These are phyloP conservation scores for Nycticryphes semicollaris DNA, from an alignment of 2,113 vertebrate species.

Conservation along the genomic window DNA sequence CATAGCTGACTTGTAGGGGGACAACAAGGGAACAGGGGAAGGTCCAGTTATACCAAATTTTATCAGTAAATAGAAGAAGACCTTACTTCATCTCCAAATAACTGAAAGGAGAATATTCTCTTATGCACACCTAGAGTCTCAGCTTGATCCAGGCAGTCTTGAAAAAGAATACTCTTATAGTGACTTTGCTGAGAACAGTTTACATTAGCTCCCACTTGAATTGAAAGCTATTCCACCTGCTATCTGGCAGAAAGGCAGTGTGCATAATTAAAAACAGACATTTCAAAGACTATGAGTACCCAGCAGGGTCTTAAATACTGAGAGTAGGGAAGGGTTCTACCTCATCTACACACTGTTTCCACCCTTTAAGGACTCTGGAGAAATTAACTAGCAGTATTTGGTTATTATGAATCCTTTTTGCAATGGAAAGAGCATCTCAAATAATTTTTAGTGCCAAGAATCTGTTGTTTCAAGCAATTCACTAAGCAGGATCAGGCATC, in stretches of 20 bases:
- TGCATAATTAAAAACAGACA: slow-evolving; percentile 70
- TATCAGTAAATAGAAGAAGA: background rate
- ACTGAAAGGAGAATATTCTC: background rate
- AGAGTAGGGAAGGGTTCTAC: slow-evolving; percentile 28
- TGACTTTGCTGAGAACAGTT: slow-evolving; percentile 18
- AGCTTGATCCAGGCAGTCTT: background rate
- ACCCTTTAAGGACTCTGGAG: slow-evolving; percentile 43
- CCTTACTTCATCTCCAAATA: background rate
- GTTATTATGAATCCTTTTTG: slow-evolving; percentile 43
- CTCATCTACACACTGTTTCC: slow-evolving; percentile 32
- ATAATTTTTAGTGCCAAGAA: slow-evolving; percentile 37
- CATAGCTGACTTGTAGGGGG: background rate
- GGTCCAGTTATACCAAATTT: background rate
- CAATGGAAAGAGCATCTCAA: slow-evolving; percentile 41
- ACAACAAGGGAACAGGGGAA: background rate
- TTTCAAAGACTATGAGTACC: slow-evolving; percentile 53
- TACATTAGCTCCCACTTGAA: slow-evolving; percentile 28
- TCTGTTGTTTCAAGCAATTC: slow-evolving; percentile 58
- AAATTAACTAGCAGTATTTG: slow-evolving; percentile 51
- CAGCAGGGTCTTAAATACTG: slow-evolving; percentile 21
- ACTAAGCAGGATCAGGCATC: background rate
- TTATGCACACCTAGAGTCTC: background rate
- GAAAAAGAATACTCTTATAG: background rate
- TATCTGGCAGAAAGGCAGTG: slow-evolving; percentile 37
- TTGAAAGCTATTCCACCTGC: slow-evolving; percentile 57